phyloP scores from a whole-genome alignment of 2,113 vertebrate species.

The Nettapus auritus region DNA sequence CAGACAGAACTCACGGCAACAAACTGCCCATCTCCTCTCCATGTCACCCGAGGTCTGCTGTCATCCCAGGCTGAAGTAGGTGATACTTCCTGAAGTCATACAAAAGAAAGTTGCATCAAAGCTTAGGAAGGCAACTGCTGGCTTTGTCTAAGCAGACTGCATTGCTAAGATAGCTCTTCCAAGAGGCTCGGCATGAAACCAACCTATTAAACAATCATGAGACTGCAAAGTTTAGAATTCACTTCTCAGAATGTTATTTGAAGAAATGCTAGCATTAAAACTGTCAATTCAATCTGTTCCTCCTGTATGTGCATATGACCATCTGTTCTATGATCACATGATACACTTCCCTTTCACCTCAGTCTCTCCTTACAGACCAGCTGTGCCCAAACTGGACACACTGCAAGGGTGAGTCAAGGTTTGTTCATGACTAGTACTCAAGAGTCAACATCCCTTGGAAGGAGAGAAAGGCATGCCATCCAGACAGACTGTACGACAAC shows the following conservation, averaged over 20 bases:
- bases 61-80: conserved; percentile 89
- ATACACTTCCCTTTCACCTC: not conserved
- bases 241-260: not conserved
- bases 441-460: not conserved
- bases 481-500: not conserved
- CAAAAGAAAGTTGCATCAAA: not conserved
- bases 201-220: not conserved
- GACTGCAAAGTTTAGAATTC: not conserved
- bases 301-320: not conserved
- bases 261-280: not conserved
- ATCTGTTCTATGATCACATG: not conserved
- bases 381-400: not conserved
- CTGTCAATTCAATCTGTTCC: not conserved
- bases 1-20: conserved; percentile 92
- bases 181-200: not conserved
- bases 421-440: not conserved
- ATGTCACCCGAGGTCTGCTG: conserved; percentile 82
- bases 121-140: not conserved
- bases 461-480: not conserved
- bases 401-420: not conserved
- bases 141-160: not conserved
- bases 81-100: conserved; percentile 78
- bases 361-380: not conserved
- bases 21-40: conserved; percentile 95
- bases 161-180: not conserved